phyloP scores from a whole-genome alignment of 2,888 invertebrate genomes.

The Icerya purchasi region DNA sequence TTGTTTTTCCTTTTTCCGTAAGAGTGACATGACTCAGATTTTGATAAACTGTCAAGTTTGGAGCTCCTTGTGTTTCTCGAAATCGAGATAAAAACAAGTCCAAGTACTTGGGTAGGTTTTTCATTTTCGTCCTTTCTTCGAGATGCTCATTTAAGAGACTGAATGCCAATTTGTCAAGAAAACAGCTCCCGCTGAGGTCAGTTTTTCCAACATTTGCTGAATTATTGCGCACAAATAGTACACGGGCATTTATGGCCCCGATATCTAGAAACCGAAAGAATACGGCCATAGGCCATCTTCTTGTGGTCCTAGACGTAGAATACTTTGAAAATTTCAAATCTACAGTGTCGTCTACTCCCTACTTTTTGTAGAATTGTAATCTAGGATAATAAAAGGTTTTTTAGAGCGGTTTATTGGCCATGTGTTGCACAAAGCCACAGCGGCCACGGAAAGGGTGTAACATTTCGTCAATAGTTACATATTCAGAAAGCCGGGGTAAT shows the following conservation, averaged over 20 bases:
- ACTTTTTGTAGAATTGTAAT: conserved; percentile 20
- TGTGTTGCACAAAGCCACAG: too few species aligned
- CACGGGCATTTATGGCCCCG: background rate
- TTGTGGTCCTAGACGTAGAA: background rate
- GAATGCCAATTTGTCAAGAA: background rate
- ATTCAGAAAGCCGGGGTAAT: background rate
- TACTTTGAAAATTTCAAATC: background rate
- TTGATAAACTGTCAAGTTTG: background rate
- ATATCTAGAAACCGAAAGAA: background rate
- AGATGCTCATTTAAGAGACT: background rate
- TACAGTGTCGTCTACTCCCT: conserved; percentile 17
- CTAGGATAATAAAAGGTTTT: conserved; percentile 19
- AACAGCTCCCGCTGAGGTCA: background rate
- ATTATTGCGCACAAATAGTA: background rate
- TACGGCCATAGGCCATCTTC: background rate
- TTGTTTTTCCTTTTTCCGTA: background rate
- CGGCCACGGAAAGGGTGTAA: too few species aligned
- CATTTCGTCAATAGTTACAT: background rate
- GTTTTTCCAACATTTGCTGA: background rate
- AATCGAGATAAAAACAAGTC: background rate
- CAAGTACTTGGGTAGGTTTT: background rate
- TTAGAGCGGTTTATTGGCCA: conserved; percentile 2
- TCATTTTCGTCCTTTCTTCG: background rate
- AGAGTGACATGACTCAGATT: background rate
- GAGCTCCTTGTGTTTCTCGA: background rate